These are phyloP conservation scores for Hirudinaria manillensis DNA, from an alignment of 2,888 invertebrate genomes.

Conservation along the genomic window DNA sequence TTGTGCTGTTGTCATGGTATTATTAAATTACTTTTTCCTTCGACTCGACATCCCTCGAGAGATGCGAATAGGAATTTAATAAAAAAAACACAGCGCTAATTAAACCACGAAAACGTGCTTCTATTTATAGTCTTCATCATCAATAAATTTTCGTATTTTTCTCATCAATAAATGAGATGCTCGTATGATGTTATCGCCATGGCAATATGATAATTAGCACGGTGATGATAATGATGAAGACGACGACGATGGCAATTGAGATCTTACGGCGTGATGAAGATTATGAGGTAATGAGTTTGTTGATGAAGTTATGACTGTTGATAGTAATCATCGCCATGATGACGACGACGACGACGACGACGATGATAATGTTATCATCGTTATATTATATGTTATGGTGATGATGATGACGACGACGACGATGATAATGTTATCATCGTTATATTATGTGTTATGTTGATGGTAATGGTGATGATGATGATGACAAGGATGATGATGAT, in stretches of 20 bases:
- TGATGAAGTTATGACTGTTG: background rate
- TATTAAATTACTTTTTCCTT: too few species aligned
- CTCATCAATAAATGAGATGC: too few species aligned
- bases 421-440: background rate
- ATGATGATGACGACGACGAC: background rate
- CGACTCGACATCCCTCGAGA: background rate
- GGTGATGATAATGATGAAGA: background rate
- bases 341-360: background rate
- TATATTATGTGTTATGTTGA: background rate
- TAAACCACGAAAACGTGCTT: background rate
- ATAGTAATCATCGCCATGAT: background rate
- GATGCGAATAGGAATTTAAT: background rate
- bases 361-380: background rate
- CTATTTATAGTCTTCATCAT: background rate
- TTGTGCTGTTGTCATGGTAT: too few species aligned
- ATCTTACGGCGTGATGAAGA: too few species aligned
- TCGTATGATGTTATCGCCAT: background rate
- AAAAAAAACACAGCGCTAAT: background rate
- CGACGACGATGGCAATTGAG: background rate
- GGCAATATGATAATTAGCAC: background rate
- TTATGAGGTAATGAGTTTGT: background rate
- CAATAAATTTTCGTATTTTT: too few species aligned
- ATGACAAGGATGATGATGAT: slow-evolving; percentile 1
- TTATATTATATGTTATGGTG: background rate
- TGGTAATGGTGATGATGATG: slow-evolving; percentile 6